Conservation (phyloP, 2,888 invertebrate genomes). For the Pharmacophagus antenor region DNA sequence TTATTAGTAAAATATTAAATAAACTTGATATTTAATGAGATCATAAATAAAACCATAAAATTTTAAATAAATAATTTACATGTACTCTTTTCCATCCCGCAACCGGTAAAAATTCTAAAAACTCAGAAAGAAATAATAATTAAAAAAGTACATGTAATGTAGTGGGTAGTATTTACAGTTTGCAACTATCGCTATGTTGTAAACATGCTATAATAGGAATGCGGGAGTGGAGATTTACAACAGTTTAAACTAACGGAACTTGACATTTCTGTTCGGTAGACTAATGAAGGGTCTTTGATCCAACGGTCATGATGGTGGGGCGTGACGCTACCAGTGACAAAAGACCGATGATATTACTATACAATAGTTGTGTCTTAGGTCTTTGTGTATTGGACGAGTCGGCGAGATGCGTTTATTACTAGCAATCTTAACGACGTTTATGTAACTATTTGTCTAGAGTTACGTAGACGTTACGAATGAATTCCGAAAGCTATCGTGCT, state of each 20-base stretch:
- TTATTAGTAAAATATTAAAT: no score
- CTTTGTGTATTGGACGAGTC: neutral
- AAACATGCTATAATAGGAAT: neutral
- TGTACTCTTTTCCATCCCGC: no score
- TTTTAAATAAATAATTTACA: no score
- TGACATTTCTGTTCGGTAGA: neutral
- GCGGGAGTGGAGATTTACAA: neutral
- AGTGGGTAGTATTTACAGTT: neutral
- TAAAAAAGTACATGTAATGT: neutral
- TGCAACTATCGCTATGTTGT: neutral
- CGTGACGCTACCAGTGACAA: conserved; percentile 2
- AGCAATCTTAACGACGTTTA: neutral
- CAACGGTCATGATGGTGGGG: neutral
- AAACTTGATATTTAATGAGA: no score
- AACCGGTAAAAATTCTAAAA: no score
- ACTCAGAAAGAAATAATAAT: neutral
- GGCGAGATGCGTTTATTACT: neutral
- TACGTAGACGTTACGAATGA: neutral
- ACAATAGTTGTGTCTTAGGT: neutral
- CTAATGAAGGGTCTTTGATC: conserved; percentile 11
- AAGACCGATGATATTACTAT: conserved; percentile 8
- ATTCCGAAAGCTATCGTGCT: neutral
- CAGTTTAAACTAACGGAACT: neutral
- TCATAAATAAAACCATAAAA: no score
- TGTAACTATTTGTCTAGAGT: neutral